These are phyloP conservation scores for Tubulanus polymorphus DNA, from an alignment of 2,888 invertebrate genomes.

Conservation along the genomic window DNA sequence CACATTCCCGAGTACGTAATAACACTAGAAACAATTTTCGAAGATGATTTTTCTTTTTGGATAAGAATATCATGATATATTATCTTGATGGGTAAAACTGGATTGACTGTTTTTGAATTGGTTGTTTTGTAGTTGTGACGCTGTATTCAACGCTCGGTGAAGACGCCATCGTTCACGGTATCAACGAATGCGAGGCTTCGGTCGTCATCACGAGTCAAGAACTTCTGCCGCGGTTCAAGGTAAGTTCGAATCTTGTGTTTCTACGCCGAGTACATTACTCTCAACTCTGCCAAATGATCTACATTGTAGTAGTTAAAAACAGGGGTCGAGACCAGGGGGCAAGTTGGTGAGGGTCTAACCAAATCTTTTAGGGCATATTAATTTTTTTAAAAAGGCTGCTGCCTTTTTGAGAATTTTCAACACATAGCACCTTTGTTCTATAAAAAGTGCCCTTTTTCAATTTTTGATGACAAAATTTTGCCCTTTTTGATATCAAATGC, in stretches of 20 bases:
- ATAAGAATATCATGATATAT: background rate
- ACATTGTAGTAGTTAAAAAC: too few relatives aligned
- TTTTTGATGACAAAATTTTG: too few relatives aligned
- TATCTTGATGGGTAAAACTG: too few relatives aligned
- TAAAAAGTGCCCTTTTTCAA: too few relatives aligned
- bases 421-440: too few relatives aligned
- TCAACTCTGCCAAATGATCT: constrained; percentile 1
- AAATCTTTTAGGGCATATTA: too few relatives aligned
- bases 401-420: too few relatives aligned
- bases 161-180: constrained; percentile 92
- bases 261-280: background rate
- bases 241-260: constrained; percentile 15
- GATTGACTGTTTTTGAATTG: background rate
- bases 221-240: constrained; percentile 78
- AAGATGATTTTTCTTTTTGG: background rate
- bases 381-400: too few relatives aligned
- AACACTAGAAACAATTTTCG: background rate
- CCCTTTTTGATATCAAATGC: too few relatives aligned
- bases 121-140: constrained; percentile 75
- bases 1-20: constrained; percentile 71
- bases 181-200: constrained; percentile 93
- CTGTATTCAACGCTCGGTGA: constrained; percentile 96
- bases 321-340: too few relatives aligned
- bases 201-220: constrained; percentile 91
- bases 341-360: too few relatives aligned